A percentile compares a stretch with the other conserved stretches of the same genome.
These are phyloP conservation scores for Eciton burchellii DNA, from an alignment of 1,140 invertebrate species.

Conservation along the genomic window DNA sequence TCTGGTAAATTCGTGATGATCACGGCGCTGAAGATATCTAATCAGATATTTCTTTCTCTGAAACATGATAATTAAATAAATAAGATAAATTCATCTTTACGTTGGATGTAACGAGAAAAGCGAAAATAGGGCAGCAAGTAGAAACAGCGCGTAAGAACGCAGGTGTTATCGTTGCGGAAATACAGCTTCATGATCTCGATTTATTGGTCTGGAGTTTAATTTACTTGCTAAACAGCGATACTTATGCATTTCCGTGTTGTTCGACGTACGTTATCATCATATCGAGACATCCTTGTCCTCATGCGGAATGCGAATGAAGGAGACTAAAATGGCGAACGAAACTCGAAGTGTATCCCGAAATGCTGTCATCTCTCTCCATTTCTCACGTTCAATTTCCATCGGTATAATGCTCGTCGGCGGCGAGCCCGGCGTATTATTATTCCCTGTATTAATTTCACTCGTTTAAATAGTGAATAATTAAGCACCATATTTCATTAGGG, in stretches of 20 bases:
- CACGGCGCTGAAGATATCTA: too few relatives aligned
- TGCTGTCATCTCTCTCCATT: slow-evolving; percentile 38
- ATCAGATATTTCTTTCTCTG: background rate
- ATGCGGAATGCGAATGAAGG: background rate
- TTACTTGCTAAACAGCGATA: background rate
- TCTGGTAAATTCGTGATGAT: background rate
- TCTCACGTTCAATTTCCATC: slow-evolving; percentile 58
- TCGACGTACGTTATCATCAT: background rate
- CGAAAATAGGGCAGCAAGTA: background rate
- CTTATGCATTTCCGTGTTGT: background rate
- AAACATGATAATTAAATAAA: background rate
- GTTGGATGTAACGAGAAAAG: background rate
- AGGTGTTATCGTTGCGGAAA: background rate
- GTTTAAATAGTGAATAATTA: slow-evolving; percentile 79
- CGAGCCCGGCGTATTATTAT: slow-evolving; percentile 41
- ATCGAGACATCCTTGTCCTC: background rate
- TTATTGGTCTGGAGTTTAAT: background rate
- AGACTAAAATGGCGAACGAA: slow-evolving; percentile 2
- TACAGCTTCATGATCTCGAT: background rate
- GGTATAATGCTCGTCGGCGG: too few relatives aligned
- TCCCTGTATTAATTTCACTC: slow-evolving; percentile 73
- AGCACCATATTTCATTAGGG: slow-evolving; percentile 78
- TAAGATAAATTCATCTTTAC: background rate
- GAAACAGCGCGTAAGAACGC: background rate
- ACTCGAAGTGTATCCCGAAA: slow-evolving; percentile 17